phyloP scores from a whole-genome alignment of 2,888 invertebrate genomes.

The Thymelicus acteon region DNA sequence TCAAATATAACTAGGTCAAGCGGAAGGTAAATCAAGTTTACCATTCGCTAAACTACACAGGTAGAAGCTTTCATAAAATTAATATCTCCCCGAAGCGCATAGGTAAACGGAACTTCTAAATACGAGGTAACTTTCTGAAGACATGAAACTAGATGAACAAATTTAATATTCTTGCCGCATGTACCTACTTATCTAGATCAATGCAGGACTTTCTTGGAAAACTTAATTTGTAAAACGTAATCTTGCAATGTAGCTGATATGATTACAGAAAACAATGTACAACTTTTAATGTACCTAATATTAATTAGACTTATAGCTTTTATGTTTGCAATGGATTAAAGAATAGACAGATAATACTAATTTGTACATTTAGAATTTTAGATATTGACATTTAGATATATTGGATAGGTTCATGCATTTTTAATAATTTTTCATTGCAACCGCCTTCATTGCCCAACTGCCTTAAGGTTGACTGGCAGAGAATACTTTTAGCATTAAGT shows the following conservation, averaged over 20 bases:
- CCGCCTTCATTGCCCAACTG: no score
- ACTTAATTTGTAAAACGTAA: slow-evolving; percentile 28
- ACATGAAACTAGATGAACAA: slow-evolving; percentile 69
- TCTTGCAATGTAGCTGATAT: slow-evolving; percentile 6
- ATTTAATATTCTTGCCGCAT: slow-evolving; percentile 70
- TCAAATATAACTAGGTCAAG: slow-evolving; percentile 29
- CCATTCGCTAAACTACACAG: slow-evolving; percentile 58
- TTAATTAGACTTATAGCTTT: no score
- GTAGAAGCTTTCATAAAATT: slow-evolving; percentile 68
- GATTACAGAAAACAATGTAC: no score
- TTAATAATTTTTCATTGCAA: no score
- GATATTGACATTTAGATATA: no score
- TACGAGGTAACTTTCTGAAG: slow-evolving; percentile 66
- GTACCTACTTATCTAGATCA: slow-evolving; percentile 42
- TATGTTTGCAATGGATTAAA: no score
- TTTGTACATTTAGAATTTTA: no score
- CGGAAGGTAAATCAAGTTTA: slow-evolving; percentile 54
- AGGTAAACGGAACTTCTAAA: slow-evolving; percentile 71
- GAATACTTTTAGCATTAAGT: no score
- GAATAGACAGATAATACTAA: no score
- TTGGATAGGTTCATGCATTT: no score
- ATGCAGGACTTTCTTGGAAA: slow-evolving; percentile 28
- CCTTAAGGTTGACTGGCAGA: no score
- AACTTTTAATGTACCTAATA: no score
- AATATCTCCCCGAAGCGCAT: slow-evolving; percentile 64